These are phyloP conservation scores for Caerostris extrusa DNA, from an alignment of 1,140 invertebrate species.

Conservation along the genomic window DNA sequence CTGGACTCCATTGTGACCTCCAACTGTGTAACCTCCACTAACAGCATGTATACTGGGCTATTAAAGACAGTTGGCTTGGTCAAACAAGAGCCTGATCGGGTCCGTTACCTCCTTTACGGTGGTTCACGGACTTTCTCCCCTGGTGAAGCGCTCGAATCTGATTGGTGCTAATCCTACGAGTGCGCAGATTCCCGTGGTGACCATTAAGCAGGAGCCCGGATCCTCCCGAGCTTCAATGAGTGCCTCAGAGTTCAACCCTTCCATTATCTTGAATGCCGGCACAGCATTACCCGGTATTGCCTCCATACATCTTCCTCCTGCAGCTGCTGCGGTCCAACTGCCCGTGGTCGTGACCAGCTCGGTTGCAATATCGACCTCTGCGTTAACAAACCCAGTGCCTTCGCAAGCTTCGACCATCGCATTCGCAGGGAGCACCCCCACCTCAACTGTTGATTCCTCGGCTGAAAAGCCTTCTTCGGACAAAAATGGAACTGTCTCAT, in stretches of 20 bases:
- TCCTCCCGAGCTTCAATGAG: constrained; percentile 62
- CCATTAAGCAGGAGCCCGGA: constrained; percentile 76
- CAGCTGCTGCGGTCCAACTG: constrained; percentile 68
- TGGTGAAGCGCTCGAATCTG: constrained; percentile 64
- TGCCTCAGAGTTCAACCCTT: constrained; percentile 73
- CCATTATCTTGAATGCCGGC: constrained; percentile 67
- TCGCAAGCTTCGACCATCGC: constrained; percentile 76
- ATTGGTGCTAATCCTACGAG: constrained; percentile 59
- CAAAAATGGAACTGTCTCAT: constrained; percentile 72
- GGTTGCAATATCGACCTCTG: constrained; percentile 42
- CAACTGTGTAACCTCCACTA: constrained; percentile 65
- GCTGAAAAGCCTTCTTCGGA: constrained; percentile 33
- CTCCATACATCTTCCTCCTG: constrained; percentile 68
- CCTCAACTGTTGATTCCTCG: constrained; percentile 44
- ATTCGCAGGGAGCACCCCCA: constrained; percentile 60
- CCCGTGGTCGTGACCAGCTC: constrained; percentile 54
- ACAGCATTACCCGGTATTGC: constrained; percentile 64
- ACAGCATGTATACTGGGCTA: constrained; percentile 60
- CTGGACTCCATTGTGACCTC: constrained; percentile 60
- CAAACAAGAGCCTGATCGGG: constrained; percentile 75
- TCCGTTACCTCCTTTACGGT: constrained; percentile 76
- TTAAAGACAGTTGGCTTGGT: constrained; percentile 58
- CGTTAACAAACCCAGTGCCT: constrained; percentile 74
- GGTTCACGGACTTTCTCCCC: constrained; percentile 65
- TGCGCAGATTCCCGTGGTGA: constrained; percentile 64